Conservation (phyloP, 1,140 invertebrate genomes). For the Dendrolimus punctatus region DNA sequence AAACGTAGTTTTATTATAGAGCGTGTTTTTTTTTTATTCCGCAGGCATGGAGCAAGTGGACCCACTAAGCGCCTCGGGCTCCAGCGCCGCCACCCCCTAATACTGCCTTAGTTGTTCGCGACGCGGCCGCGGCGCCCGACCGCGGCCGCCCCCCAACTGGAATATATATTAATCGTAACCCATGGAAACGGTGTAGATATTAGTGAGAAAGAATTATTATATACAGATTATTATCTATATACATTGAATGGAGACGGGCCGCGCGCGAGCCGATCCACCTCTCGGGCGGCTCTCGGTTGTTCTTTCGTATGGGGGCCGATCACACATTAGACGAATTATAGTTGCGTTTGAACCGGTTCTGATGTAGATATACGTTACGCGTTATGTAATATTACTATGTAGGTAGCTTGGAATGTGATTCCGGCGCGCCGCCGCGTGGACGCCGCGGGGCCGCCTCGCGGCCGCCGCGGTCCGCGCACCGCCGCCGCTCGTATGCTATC, state of each 20-base stretch:
- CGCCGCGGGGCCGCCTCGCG: conserved; percentile 18
- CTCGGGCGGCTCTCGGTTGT: conserved; percentile 40
- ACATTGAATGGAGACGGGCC: conserved; percentile 67
- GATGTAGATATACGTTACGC: conserved; percentile 27
- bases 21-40: neutral
- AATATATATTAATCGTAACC: conserved; percentile 61
- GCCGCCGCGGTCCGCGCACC: conserved; percentile 21
- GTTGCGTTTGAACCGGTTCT: conserved; percentile 29
- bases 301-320: conserved; percentile 43
- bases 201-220: conserved; percentile 70
- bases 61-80: conserved; percentile 37
- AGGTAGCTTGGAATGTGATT: conserved; percentile 61
- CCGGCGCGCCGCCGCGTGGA: conserved; percentile 34
- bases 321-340: conserved; percentile 39
- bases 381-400: conserved; percentile 19
- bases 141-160: conserved; percentile 29
- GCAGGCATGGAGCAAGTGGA: conserved; percentile 66
- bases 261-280: conserved; percentile 46
- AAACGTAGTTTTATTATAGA: too few species aligned
- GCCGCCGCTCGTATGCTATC: conserved; percentile 32
- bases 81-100: conserved; percentile 3
- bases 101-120: conserved; percentile 9
- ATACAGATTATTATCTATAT: conserved; percentile 67
- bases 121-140: conserved; percentile 16
- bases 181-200: conserved; percentile 69